Evolutionary conservation across 1,140 invertebrate species (phyloP).

Genomic region (Triops longicaudatus): DNA sequence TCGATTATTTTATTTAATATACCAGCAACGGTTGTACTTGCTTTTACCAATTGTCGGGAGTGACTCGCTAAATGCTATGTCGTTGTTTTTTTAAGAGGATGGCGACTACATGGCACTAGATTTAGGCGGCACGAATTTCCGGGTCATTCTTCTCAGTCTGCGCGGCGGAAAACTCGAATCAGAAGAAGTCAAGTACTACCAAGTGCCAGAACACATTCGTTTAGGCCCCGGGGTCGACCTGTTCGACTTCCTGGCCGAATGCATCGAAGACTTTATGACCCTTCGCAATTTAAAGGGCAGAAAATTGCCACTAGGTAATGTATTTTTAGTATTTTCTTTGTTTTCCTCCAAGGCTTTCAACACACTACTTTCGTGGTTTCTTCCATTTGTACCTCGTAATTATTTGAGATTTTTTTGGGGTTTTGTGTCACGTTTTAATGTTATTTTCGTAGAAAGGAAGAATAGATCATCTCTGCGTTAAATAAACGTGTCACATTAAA

Average conservation of each 20-base stretch:
- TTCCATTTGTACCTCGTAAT: too few species aligned
- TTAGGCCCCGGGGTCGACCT: slow-evolving; percentile 48
- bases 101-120: slow-evolving; percentile 67
- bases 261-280: slow-evolving; percentile 60
- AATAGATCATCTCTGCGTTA: too few species aligned
- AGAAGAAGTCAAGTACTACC: slow-evolving; percentile 46
- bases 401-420: too few species aligned
- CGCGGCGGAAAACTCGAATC: slow-evolving; percentile 42
- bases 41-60: not conserved
- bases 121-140: slow-evolving; percentile 70
- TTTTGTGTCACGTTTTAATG: too few species aligned
- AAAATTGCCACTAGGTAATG: slow-evolving; percentile 52
- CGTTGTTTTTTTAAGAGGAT: slow-evolving; percentile 45
- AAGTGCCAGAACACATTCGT: slow-evolving; percentile 49
- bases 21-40: too few species aligned
- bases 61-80: not conserved
- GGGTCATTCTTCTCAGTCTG: slow-evolving; percentile 57
- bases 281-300: slow-evolving; percentile 45
- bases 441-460: too few species aligned
- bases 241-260: slow-evolving; percentile 67
- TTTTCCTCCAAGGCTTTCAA: too few species aligned
- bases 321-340: too few species aligned
- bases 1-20: too few species aligned
- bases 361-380: too few species aligned
- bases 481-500: too few species aligned